These are phyloP conservation scores for Ornithorhynchus anatinus DNA, from an alignment of 2,113 vertebrate species.

Conservation along the genomic window DNA sequence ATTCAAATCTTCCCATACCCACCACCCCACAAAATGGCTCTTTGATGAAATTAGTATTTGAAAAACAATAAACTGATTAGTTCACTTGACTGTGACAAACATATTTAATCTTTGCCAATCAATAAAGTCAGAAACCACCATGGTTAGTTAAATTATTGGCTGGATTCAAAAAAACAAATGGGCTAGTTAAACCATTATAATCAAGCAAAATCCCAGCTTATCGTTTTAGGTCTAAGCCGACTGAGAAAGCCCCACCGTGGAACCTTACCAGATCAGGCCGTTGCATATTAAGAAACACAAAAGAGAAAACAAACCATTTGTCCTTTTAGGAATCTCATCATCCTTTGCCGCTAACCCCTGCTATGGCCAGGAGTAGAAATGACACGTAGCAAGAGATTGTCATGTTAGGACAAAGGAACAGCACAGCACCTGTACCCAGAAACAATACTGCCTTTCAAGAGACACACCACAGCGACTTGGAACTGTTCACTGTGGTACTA, in stretches of 20 bases:
- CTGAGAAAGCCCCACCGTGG: not conserved
- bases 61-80: constrained; percentile 65
- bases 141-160: constrained; percentile 59
- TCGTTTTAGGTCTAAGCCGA: not conserved
- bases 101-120: constrained; percentile 58
- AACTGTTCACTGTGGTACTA: no score
- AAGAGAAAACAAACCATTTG: not conserved
- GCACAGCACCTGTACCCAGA: no score
- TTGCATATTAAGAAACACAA: not conserved
- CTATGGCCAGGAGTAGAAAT: not conserved
- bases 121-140: constrained; percentile 51
- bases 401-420: not conserved
- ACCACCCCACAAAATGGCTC: constrained; percentile 15
- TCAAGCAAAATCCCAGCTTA: constrained; percentile 12
- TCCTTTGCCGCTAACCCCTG: not conserved
- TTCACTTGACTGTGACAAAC: constrained; percentile 64
- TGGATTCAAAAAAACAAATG: constrained; percentile 41
- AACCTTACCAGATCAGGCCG: not conserved
- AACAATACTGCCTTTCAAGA: no score
- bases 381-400: not conserved
- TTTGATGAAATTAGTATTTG: constrained; percentile 62
- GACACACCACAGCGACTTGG: no score
- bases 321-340: not conserved
- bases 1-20: not conserved
- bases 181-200: constrained; percentile 42